Evolutionary conservation across 2,797 vertebrate species (phyloP).

Genomic region (Esox masquinongy): DNA sequence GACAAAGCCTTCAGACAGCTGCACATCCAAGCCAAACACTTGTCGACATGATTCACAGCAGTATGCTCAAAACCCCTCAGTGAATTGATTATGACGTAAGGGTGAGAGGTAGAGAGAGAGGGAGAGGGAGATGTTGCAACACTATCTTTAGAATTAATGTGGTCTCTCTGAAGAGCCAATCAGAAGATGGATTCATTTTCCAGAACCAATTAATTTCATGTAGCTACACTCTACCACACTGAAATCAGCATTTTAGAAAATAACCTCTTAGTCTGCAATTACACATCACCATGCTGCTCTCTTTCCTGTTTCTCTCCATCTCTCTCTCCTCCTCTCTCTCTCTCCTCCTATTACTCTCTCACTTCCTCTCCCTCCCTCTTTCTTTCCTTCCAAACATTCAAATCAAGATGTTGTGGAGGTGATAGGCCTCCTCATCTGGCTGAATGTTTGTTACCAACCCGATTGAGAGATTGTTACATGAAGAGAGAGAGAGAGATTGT

Average conservation of each 20-base stretch:
- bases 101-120: conserved; percentile 20
- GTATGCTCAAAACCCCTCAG: conserved; percentile 51
- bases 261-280: conserved; percentile 48
- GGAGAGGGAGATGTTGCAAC: neutral
- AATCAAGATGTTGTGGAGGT: conserved; percentile 47
- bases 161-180: conserved; percentile 64
- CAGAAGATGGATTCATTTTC: conserved; percentile 78
- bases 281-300: conserved; percentile 31
- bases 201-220: conserved; percentile 69
- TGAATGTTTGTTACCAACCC: conserved; percentile 13
- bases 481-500: conserved; percentile 32
- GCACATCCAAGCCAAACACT: neutral
- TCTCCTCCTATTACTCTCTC: too few relatives aligned
- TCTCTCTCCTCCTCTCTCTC: too few relatives aligned
- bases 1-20: neutral
- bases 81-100: conserved; percentile 45
- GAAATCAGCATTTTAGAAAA: conserved; percentile 58
- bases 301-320: too few relatives aligned
- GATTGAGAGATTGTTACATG: neutral
- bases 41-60: conserved; percentile 72
- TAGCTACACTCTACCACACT: conserved; percentile 42
- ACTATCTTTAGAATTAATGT: conserved; percentile 69
- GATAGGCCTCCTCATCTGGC: neutral
- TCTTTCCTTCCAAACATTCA: conserved; percentile 35
- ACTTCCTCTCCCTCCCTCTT: too few relatives aligned